Base-by-base conservation (phyloP, 1,140 invertebrate species). In the Heliconius eleuchia region DNA sequence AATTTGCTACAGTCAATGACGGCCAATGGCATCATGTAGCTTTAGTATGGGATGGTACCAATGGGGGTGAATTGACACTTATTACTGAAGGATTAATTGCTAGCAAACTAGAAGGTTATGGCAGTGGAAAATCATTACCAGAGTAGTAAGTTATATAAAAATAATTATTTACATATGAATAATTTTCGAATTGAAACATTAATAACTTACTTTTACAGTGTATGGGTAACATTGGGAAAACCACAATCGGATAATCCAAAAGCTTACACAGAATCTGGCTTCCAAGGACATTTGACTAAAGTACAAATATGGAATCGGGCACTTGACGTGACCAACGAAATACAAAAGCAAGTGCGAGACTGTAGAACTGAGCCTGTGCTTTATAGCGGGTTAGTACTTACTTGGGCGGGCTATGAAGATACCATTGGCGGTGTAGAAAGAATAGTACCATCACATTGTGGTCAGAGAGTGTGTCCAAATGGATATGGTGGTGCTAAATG, bases 21-120 rank as follows among this genome's bases (percentile, higher is more conserved):
- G 98, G 98, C 13, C 98, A 99, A 89, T 99, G 98, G 99, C 99
- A 99, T 95, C 98, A 99, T 89, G 96, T 99, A 23, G 98, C 98
- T 23, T 95, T 99, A 34, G 97, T 99, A 19, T 99, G 98, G 98
- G 97, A 98, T 83, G 97, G 97, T n/a, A 95, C 96, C 55, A 97
- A 96, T 71, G 97, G 98, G 19, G 97, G 98, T 78, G 97, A 97
- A 90, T 93, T 99, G 34, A 97, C 97, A 71, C 94, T 99, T 6
- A 98, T 99, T 52, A 99, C 98, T 0, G 98, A 99, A 95, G 98
- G 98, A 46, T 95, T 99, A 13, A 98, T 99, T 81, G 98, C 98
- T 11, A 98, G 98, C 85, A 98, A 98, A 91, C 96, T 97, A 73
- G 97, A 98, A 92, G 96, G 96, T 50, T 99, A 99, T 88, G 98